phyloP scores from a whole-genome alignment of 30 jellyfish, hydroid and myxozoan genomes.

The Pseudorhiza aurosa region DNA sequence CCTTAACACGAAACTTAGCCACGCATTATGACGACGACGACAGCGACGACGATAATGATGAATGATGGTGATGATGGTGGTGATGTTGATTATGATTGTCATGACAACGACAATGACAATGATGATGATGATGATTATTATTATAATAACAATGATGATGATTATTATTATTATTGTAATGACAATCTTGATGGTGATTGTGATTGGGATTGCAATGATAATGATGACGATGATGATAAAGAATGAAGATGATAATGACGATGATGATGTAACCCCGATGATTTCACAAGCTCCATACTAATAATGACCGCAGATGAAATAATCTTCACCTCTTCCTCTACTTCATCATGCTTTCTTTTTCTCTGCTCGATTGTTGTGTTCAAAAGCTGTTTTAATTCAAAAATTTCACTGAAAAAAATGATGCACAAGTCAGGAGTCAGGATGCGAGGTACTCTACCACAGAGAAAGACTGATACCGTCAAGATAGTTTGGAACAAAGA shows the following conservation, averaged over 20 bases:
- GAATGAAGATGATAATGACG: too few relatives aligned
- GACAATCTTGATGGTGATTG: background rate
- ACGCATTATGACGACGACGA: too few relatives aligned
- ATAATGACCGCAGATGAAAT: too few relatives aligned
- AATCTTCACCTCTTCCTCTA: constrained; percentile 25
- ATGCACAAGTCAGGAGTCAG: background rate
- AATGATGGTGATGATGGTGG: background rate
- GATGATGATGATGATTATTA: constrained; percentile 6
- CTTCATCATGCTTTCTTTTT: background rate
- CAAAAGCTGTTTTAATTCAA: constrained; percentile 30
- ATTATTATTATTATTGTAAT: too few relatives aligned
- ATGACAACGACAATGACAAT: constrained; percentile 6
- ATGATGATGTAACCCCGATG: too few relatives aligned
- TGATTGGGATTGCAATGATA: background rate
- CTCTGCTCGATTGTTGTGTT: constrained; percentile 21
- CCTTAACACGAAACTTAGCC: too few relatives aligned
- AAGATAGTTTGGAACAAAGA: too few relatives aligned
- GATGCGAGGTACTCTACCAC: too few relatives aligned
- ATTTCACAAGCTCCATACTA: too few relatives aligned
- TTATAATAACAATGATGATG: background rate
- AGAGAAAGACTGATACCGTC: too few relatives aligned
- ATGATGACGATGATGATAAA: background rate
- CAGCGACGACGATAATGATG: too few relatives aligned
- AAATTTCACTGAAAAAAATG: constrained; percentile 37
- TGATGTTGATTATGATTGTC: background rate